Evolutionary conservation across 1,140 invertebrate species (phyloP).

Genomic region (Pseudoatta argentina): DNA sequence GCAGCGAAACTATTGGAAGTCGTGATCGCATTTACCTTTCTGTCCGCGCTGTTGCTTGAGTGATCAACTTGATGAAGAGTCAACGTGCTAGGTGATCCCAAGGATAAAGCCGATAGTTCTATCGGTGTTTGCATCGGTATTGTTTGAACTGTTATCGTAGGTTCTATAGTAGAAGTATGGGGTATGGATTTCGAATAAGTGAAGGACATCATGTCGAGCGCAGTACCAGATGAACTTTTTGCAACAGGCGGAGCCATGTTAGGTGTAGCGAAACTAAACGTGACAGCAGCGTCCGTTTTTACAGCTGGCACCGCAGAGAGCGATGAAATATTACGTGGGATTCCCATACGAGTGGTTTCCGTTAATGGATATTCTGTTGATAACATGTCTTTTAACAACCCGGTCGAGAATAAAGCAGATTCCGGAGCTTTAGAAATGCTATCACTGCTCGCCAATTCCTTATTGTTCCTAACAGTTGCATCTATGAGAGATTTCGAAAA

Average conservation of each 20-base stretch:
- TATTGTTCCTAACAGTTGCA: slow-evolving; percentile 28
- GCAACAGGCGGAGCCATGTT: neutral
- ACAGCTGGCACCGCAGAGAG: slow-evolving; percentile 30
- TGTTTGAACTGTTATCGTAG: neutral
- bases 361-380: slow-evolving; percentile 52
- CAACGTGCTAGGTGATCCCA: slow-evolving; percentile 26
- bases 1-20: slow-evolving; percentile 64
- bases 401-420: slow-evolving; percentile 56
- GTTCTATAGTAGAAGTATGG: slow-evolving; percentile 28
- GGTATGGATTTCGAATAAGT: slow-evolving; percentile 65
- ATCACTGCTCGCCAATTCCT: slow-evolving; percentile 43
- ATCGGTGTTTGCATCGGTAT: slow-evolving; percentile 49
- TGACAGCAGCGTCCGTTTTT: slow-evolving; percentile 42
- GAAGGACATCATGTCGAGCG: slow-evolving; percentile 68
- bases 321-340: neutral
- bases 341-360: slow-evolving; percentile 22
- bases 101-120: slow-evolving; percentile 36
- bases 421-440: slow-evolving; percentile 34
- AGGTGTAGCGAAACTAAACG: slow-evolving; percentile 65
- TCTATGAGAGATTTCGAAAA: slow-evolving; percentile 46
- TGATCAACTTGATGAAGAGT: slow-evolving; percentile 4
- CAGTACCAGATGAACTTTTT: slow-evolving; percentile 33
- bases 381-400: slow-evolving; percentile 61
- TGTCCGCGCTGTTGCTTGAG: slow-evolving; percentile 15
- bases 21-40: slow-evolving; percentile 55